Percentiles rank a stretch among this genome's conserved stretches.
These are phyloP conservation scores for Halocynthia aurantium DNA, from an alignment of 23 tunicate species.

Conservation along the genomic window DNA sequence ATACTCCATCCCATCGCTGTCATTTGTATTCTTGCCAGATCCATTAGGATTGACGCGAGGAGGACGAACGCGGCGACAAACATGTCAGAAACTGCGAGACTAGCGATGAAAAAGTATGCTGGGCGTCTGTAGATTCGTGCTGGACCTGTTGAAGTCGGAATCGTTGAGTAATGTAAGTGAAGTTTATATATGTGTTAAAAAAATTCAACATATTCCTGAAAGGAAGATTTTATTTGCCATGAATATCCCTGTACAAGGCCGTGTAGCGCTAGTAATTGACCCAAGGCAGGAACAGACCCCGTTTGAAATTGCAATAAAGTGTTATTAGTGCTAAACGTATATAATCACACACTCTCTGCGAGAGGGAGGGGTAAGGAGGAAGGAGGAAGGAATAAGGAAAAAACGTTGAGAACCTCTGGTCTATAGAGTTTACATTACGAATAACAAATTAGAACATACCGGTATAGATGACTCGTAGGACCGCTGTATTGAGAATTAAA, in stretches of 20 bases:
- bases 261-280: no score
- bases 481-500: slow-evolving; percentile 43
- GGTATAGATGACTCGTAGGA: slow-evolving; percentile 31
- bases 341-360: no score
- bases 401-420: no score
- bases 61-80: slow-evolving; percentile 15
- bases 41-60: slow-evolving; percentile 1
- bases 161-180: not conserved
- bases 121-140: slow-evolving; percentile 44
- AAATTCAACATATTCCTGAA: no score
- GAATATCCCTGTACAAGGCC: no score
- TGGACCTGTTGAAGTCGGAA: slow-evolving; percentile 18
- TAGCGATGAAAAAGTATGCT: slow-evolving; percentile 51
- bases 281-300: no score
- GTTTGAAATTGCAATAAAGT: no score
- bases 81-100: slow-evolving; percentile 52
- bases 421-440: not conserved
- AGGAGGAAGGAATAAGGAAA: no score
- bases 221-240: no score
- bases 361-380: no score
- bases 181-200: no score
- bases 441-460: slow-evolving; percentile 21
- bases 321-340: no score
- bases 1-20: slow-evolving; percentile 44
- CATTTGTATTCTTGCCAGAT: slow-evolving; percentile 31